phyloP scores from a whole-genome alignment of 2,888 invertebrate genomes.

The Leuctra nigra region DNA sequence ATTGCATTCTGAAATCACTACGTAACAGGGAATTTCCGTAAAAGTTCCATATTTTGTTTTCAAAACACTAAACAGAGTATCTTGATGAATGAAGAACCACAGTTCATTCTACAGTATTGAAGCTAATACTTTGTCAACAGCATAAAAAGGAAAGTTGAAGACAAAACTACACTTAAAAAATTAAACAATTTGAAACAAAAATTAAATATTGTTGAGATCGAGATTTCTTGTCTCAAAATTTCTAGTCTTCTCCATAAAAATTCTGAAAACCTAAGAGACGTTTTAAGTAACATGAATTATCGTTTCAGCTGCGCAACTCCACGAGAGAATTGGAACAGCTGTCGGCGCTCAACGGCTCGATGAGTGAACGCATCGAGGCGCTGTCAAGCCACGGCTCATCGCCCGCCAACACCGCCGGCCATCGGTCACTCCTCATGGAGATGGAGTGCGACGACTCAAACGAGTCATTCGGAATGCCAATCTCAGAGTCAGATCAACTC shows the following conservation, averaged over 20 bases:
- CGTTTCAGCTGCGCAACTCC: slow-evolving; percentile 27
- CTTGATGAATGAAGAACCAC: too few relatives aligned
- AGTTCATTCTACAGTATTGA: too few relatives aligned
- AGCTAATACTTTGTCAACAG: too few relatives aligned
- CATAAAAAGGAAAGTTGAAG: too few relatives aligned
- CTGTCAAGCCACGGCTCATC: slow-evolving; percentile 41
- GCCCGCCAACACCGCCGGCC: slow-evolving; percentile 42
- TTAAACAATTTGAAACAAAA: neutral
- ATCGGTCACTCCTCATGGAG: slow-evolving; percentile 78
- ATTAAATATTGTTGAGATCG: neutral
- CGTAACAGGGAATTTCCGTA: too few relatives aligned
- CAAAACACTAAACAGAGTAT: too few relatives aligned
- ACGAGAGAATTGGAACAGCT: slow-evolving; percentile 63
- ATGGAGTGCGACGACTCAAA: slow-evolving; percentile 68
- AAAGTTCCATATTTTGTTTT: too few relatives aligned
- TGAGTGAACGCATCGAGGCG: slow-evolving; percentile 62
- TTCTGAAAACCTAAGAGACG: too few relatives aligned
- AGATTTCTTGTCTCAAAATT: slow-evolving; percentile 38
- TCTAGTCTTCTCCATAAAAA: slow-evolving; percentile 34
- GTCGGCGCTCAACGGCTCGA: slow-evolving; percentile 61
- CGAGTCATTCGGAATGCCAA: slow-evolving; percentile 27
- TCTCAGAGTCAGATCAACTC: slow-evolving; percentile 29
- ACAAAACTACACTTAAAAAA: too few relatives aligned
- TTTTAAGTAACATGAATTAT: too few relatives aligned
- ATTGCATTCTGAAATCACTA: too few relatives aligned